Evolutionary conservation across 2,888 invertebrate species (phyloP), one percentile per base, ranked within the genome.

Genomic region (Dugesia japonica): DNA sequence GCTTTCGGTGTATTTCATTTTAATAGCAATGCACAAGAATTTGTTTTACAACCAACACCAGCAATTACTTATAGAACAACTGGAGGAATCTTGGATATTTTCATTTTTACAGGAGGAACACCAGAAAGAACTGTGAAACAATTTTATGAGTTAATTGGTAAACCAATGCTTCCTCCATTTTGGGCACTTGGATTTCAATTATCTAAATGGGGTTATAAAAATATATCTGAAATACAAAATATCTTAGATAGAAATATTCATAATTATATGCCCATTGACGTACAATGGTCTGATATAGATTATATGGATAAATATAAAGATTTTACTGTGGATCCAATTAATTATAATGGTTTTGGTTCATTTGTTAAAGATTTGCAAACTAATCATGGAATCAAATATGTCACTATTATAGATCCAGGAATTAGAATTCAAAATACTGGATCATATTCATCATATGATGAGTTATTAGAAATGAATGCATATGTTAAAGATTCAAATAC

Each of bases 121-220:
- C 91, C 92, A 0, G 82, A 83, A 73, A 84, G 86, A 76, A 86
- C 88, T 0, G 82, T 87, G 20, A 81, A 82, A 71, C 83, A 83
- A 77, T 84, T 84, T 78, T 82, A 82, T 1, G 78, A 79, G 82
- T 79, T 80, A 0, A 87, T 92, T 13, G 92, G 92, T 0, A 86
- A 88, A 78, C 91, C 92, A 0, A 88, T 88, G 82, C 87, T 92
- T 87, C 92, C 92, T 0, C 91, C 92, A 0, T 91, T 90, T 82
- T 93, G 92, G 92, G 87, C 89, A 0, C 87, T 93, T 0, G 93
- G 92, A 0, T 92, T 91, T 84, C 92, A 92, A 85, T 86, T 92
- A 28, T 90, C 91, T 87, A 88, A 89, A 87, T 89, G 82, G 81
- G 84, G 84, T 76, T 84, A 83, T 80, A 81, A 82, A 75, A 81